Conservation (phyloP, 2,113 vertebrate species). For the Neotoma lepida region DNA sequence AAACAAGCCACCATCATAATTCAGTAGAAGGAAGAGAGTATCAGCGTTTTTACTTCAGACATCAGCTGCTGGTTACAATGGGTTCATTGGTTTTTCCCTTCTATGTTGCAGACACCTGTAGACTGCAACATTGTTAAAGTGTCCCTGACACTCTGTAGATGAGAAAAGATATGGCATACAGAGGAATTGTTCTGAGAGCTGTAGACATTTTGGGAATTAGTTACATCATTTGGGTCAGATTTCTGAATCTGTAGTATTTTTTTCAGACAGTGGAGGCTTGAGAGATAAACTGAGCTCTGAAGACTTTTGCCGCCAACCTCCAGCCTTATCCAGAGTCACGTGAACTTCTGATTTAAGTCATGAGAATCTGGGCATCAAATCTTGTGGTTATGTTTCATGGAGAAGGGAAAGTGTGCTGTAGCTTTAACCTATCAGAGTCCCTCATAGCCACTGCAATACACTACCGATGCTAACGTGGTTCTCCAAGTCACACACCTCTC, state of each 20-base stretch:
- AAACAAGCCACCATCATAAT: not conserved
- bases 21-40: not conserved
- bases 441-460: not conserved
- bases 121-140: not conserved
- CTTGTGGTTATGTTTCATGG: accelerated
- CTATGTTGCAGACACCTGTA: not conserved
- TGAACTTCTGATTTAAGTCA: not conserved
- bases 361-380: not conserved
- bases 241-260: not conserved
- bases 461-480: not conserved
- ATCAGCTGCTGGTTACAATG: accelerated
- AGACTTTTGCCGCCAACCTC: not conserved
- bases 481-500: not conserved
- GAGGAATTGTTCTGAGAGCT: not conserved
- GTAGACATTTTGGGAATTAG: not conserved
- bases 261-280: not conserved
- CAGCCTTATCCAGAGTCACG: too few species aligned
- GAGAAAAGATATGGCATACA: not conserved
- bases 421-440: not conserved
- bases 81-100: not conserved
- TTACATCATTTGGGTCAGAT: not conserved
- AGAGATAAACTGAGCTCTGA: not conserved
- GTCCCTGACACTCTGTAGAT: not conserved
- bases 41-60: not conserved
- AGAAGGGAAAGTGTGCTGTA: not conserved